Evolutionary conservation across 2,888 invertebrate genomes (phyloP).

Genomic region (Drosophila paranaensis): DNA sequence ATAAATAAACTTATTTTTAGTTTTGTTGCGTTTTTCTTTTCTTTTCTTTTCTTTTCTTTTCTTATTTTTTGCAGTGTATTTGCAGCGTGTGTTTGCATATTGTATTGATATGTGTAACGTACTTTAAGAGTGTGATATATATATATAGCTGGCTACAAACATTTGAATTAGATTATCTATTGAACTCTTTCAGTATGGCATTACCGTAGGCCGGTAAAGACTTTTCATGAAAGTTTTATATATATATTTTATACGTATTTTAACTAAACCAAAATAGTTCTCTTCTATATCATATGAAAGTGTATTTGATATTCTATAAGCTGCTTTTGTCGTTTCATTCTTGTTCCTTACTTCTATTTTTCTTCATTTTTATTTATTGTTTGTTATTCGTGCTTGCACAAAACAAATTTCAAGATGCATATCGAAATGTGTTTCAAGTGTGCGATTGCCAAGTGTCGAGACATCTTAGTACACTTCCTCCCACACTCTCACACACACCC

Average conservation of each 20-base stretch:
- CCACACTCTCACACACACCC: no score
- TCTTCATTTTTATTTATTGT: conserved; percentile 17
- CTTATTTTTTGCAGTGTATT: conserved; percentile 21
- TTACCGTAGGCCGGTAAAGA: no score
- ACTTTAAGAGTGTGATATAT: not conserved
- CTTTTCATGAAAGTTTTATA: not conserved
- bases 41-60: no score
- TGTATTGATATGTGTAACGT: not conserved
- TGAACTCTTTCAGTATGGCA: no score
- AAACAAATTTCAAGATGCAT: conserved; percentile 40
- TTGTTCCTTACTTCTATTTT: conserved; percentile 5
- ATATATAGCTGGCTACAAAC: not conserved
- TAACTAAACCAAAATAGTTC: no score
- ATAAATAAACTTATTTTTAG: conserved; percentile 66
- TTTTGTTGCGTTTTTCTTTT: not conserved
- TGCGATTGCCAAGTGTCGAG: conserved; percentile 48
- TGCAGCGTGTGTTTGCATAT: not conserved
- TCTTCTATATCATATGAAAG: not conserved
- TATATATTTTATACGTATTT: no score
- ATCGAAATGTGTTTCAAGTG: conserved; percentile 57
- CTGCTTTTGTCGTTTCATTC: not conserved
- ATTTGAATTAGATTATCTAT: no score
- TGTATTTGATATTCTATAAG: not conserved
- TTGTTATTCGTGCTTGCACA: conserved; percentile 29
- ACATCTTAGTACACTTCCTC: conserved; percentile 29